Percentiles rank a stretch among this genome's conserved stretches.
phyloP scores from a whole-genome alignment of 1,140 invertebrate genomes.

The Augochlora pura region DNA sequence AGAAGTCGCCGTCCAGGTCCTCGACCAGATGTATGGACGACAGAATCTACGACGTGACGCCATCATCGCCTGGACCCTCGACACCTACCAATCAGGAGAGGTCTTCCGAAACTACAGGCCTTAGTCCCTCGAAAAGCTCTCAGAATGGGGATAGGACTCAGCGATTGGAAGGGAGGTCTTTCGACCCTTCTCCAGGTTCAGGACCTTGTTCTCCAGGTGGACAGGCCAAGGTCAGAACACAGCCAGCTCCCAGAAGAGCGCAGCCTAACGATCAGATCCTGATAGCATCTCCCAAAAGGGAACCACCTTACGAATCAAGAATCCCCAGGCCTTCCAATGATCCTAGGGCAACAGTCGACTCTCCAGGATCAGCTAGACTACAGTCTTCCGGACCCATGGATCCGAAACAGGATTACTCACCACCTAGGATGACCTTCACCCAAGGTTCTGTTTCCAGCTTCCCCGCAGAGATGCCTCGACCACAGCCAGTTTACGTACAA shows the following conservation, averaged over 20 bases:
- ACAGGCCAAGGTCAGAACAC: background rate
- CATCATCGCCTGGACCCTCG: slow-evolving; percentile 13
- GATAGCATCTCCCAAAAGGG: slow-evolving; percentile 76
- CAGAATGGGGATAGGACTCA: background rate
- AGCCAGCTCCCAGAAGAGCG: slow-evolving; percentile 50
- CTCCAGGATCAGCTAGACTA: slow-evolving; percentile 60
- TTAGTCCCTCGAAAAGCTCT: background rate
- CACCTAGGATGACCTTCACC: background rate
- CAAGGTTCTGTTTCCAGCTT: background rate
- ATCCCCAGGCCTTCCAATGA: slow-evolving; percentile 53
- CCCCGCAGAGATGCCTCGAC: slow-evolving; percentile 48
- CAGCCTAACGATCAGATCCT: slow-evolving; percentile 76
- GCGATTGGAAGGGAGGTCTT: background rate
- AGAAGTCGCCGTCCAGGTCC: slow-evolving; percentile 25
- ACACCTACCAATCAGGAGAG: background rate
- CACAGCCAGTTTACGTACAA: slow-evolving; percentile 62
- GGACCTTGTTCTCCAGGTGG: slow-evolving; percentile 8
- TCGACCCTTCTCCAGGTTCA: background rate
- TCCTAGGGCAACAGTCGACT: slow-evolving; percentile 55
- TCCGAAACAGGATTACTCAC: background rate
- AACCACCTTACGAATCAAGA: slow-evolving; percentile 60
- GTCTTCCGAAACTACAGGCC: background rate
- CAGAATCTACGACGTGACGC: slow-evolving; percentile 70
- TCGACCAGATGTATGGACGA: slow-evolving; percentile 51
- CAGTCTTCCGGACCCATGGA: background rate